Evolutionary conservation across 2,888 invertebrate genomes (phyloP), one percentile per base, ranked within the genome.

Genomic region (Heliconius ismenius): DNA sequence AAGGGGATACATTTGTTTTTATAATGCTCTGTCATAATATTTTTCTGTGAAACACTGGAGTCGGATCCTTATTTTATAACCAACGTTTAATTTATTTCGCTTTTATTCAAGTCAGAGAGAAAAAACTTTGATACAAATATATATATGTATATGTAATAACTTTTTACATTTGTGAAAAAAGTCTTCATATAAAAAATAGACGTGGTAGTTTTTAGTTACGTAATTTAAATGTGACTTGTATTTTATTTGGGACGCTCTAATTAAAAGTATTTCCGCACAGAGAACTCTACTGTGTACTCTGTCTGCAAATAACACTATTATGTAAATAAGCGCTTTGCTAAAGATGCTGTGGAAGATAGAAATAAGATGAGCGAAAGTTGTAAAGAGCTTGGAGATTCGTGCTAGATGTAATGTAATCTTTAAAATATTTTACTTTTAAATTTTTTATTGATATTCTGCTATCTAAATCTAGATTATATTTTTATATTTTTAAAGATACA

Each of bases 281-380:
- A 72, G 24, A 73, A 36, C 58, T 70, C 15, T 58, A 70, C 70
- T 70, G 54, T 32, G 32, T 32, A 32, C 32, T 58, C 73, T 73
- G 73, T 73, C 73, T 73, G 72, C 43, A 72, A 76, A 76, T 72
- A 76, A 76, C 72, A 72, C 76, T 72, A 70, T 76, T 76, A 76
- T 72, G 72, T 72, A 76, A 76, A 76, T 76, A 75, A 63, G 70
- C 69, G 70, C 32, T 69, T 49, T 60, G 28, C 73, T 73, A 36
- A 73, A 62, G 73, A 73, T 73, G 62, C 73, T 73, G 58, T 60
- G 62, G 24, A 62, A 62, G 62, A 73, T 62, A 73, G 62, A 73
- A 73, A 70, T 58, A 32, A 73, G 73, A 73, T 62, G 62, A 73
- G 36, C 58, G 39, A 26, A 62, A 73, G 39, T 73, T 73, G 73